Conservation (phyloP, 2,113 vertebrate genomes). For the Oenanthe melanoleuca region DNA sequence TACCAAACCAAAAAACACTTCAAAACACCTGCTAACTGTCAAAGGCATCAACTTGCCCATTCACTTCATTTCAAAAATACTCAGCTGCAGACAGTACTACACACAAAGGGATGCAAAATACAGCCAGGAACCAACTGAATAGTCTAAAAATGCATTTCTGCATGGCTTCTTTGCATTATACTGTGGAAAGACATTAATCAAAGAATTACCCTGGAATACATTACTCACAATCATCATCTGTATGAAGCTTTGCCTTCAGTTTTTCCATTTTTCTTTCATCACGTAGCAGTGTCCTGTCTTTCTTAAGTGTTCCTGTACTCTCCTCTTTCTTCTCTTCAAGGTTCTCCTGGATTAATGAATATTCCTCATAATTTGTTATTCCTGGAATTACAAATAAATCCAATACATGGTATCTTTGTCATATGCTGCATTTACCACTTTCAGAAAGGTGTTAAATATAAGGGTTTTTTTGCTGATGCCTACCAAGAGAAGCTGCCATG, state of each 20-base stretch:
- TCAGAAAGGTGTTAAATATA: neutral
- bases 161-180: neutral
- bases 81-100: neutral
- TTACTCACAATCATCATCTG: constrained; percentile 94
- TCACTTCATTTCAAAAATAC: neutral
- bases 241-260: constrained; percentile 98
- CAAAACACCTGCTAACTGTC: neutral
- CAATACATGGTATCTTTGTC: neutral
- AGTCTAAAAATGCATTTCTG: neutral
- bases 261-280: constrained; percentile 99
- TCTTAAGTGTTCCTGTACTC: constrained; percentile 89
- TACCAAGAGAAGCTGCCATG: neutral
- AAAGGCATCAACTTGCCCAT: neutral
- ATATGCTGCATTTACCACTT: neutral
- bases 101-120: neutral
- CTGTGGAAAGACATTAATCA: neutral
- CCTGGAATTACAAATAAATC: constrained; percentile 78
- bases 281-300: constrained; percentile 89
- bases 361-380: constrained; percentile 99
- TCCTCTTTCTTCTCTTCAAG: constrained; percentile 95
- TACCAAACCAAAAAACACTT: neutral
- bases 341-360: constrained; percentile 95
- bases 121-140: neutral
- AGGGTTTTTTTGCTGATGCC: neutral
- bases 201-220: neutral